Evolutionary conservation across 2,888 invertebrate species (phyloP).

Genomic region (Hecatera dysodea): DNA sequence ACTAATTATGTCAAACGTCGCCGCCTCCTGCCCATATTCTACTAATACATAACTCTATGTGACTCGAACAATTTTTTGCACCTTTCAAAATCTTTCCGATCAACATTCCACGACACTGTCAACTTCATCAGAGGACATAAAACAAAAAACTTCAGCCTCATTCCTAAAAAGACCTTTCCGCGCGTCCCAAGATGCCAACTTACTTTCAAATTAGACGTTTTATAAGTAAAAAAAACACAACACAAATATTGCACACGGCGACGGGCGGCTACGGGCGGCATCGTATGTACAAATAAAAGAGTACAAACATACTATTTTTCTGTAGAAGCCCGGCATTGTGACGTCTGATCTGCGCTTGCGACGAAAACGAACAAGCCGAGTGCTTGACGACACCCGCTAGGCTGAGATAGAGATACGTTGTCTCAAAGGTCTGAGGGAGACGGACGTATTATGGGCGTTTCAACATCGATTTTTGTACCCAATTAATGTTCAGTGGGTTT

Average conservation of each 20-base stretch:
- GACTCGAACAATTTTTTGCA: conserved; percentile 42
- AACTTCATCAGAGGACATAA: conserved; percentile 71
- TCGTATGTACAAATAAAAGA: conserved; percentile 83
- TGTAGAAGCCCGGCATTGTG: conserved; percentile 87
- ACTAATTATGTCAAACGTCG: conserved; percentile 30
- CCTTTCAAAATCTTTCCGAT: conserved; percentile 53
- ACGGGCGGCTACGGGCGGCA: conserved; percentile 79
- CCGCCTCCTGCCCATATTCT: conserved; percentile 8
- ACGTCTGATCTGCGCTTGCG: conserved; percentile 81
- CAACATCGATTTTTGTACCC: conserved; percentile 84
- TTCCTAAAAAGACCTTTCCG: conserved; percentile 71
- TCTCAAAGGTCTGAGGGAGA: conserved; percentile 69
- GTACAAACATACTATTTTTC: conserved; percentile 86
- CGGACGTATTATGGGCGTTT: conserved; percentile 80
- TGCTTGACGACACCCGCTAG: conserved; percentile 71
- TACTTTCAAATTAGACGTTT: conserved; percentile 86
- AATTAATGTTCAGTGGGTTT: conserved; percentile 91
- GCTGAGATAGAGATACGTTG: conserved; percentile 67
- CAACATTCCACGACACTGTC: conserved; percentile 74
- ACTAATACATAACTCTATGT: conserved; percentile 40
- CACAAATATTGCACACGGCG: conserved; percentile 89
- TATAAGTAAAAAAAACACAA: conserved; percentile 81
- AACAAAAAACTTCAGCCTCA: conserved; percentile 50
- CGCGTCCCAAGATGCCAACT: conserved; percentile 75
- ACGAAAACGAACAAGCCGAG: conserved; percentile 83